These are phyloP conservation scores for Globicephala melas DNA, from an alignment of 2,113 vertebrate genomes.

Conservation along the genomic window DNA sequence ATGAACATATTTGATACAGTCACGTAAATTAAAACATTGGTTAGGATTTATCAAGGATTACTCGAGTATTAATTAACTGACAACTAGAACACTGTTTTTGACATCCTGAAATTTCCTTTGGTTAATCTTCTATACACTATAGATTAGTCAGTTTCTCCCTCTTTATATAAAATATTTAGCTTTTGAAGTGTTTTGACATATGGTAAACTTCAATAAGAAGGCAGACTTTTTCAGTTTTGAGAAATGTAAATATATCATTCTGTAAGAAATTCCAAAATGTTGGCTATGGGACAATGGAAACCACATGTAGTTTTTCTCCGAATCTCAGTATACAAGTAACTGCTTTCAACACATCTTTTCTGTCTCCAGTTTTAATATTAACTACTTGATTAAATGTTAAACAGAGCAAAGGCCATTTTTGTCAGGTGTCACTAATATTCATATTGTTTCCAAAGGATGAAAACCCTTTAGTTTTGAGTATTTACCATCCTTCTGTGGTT, in stretches of 20 bases:
- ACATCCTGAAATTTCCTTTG: constrained; percentile 45
- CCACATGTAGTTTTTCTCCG: constrained; percentile 79
- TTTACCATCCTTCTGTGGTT: neutral
- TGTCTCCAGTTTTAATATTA: constrained; percentile 66
- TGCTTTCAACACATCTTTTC: constrained; percentile 70
- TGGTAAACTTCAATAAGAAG: constrained; percentile 84
- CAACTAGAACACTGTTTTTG: constrained; percentile 32
- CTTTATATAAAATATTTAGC: constrained; percentile 80
- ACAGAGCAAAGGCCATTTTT: constrained; percentile 46
- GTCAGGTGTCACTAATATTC: constrained; percentile 27
- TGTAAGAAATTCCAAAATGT: constrained; percentile 80
- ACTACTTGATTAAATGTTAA: constrained; percentile 50
- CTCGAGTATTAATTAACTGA: constrained; percentile 58
- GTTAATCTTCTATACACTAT: constrained; percentile 65
- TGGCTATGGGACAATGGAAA: constrained; percentile 83
- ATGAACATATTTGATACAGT: constrained; percentile 11
- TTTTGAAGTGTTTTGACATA: constrained; percentile 86
- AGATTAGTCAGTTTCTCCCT: constrained; percentile 73
- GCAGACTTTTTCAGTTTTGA: constrained; percentile 81
- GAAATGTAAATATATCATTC: constrained; percentile 85
- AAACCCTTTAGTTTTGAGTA: neutral
- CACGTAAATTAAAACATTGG: constrained; percentile 55
- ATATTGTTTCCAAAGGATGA: neutral
- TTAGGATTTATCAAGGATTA: constrained; percentile 54
- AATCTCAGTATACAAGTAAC: constrained; percentile 62